Conservation (phyloP, 2,888 invertebrate species). For the Cenopis cana region DNA sequence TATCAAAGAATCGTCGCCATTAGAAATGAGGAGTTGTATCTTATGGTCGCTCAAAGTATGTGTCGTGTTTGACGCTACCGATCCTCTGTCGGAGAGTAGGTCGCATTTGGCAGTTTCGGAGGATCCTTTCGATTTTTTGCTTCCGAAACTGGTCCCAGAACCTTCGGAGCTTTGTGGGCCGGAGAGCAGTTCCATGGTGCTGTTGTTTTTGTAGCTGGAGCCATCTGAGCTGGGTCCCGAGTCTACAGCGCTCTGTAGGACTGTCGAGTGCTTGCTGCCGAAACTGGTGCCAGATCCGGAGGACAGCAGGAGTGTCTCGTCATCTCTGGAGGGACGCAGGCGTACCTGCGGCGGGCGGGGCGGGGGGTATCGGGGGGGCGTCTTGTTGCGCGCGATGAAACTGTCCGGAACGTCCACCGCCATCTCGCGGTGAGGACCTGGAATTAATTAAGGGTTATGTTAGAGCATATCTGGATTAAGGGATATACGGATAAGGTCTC, state of each 20-base stretch:
- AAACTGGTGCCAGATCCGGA: constrained; percentile 78
- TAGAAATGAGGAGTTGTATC: constrained; percentile 77
- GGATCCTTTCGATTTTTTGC: constrained; percentile 77
- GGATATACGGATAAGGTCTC: too few relatives aligned
- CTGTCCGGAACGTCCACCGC: constrained; percentile 99
- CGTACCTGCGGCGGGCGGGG: constrained; percentile 89
- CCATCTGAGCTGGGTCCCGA: constrained; percentile 75
- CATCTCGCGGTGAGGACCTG: constrained; percentile 98
- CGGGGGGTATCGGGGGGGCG: constrained; percentile 95
- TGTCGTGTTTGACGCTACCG: constrained; percentile 66
- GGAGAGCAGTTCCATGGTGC: constrained; percentile 72
- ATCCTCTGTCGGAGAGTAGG: constrained; percentile 67
- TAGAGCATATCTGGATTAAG: not conserved
- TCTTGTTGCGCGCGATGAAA: constrained; percentile 95
- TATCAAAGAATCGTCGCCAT: constrained; percentile 77
- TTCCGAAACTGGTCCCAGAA: constrained; percentile 73
- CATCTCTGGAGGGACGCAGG: constrained; percentile 74
- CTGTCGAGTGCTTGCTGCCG: constrained; percentile 77
- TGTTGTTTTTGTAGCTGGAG: constrained; percentile 75
- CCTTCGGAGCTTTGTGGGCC: constrained; percentile 77
- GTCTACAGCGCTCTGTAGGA: constrained; percentile 67
- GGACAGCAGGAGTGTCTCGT: constrained; percentile 81
- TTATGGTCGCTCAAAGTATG: constrained; percentile 75
- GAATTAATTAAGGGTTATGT: constrained; percentile 53
- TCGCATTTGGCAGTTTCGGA: constrained; percentile 80